phyloP scores from a whole-genome alignment of 2,888 invertebrate genomes.

The Dysmachus trigonus region DNA sequence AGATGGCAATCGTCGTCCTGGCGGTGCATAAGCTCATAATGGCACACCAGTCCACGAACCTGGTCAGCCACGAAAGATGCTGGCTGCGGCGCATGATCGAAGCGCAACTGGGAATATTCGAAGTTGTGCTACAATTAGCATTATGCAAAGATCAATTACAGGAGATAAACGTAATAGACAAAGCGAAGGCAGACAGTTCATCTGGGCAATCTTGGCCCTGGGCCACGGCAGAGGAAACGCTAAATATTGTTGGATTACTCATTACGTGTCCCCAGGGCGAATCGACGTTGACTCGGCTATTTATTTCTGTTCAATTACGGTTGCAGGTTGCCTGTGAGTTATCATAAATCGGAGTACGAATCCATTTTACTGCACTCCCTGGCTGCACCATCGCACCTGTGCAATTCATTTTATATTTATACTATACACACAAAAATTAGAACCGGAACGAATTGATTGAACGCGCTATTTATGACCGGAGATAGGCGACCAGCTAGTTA shows the following conservation, averaged over 20 bases:
- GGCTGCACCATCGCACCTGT: slow-evolving; percentile 21
- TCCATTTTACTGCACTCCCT: slow-evolving; percentile 24
- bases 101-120: slow-evolving; percentile 19
- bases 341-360: slow-evolving; percentile 33
- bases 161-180: slow-evolving; percentile 33
- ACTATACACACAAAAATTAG: slow-evolving; percentile 33
- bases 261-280: slow-evolving; percentile 18
- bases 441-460: slow-evolving; percentile 38
- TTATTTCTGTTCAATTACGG: slow-evolving; percentile 40
- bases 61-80: background rate
- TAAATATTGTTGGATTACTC: slow-evolving; percentile 38
- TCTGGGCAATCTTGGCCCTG: slow-evolving; percentile 35
- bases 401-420: slow-evolving; percentile 12
- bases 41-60: background rate
- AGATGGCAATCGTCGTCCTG: slow-evolving; percentile 13
- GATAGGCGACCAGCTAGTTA: background rate
- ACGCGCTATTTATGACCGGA: slow-evolving; percentile 22
- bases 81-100: background rate
- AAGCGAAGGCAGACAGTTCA: slow-evolving; percentile 35
- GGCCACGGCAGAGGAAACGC: slow-evolving; percentile 37
- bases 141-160: slow-evolving; percentile 33
- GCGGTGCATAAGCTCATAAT: slow-evolving; percentile 10
- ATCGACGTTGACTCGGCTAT: slow-evolving; percentile 22
- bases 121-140: slow-evolving; percentile 34
- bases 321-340: slow-evolving; percentile 36